Base-by-base conservation (phyloP, 2,888 invertebrate genomes). In the Polyommatus iphigenia region DNA sequence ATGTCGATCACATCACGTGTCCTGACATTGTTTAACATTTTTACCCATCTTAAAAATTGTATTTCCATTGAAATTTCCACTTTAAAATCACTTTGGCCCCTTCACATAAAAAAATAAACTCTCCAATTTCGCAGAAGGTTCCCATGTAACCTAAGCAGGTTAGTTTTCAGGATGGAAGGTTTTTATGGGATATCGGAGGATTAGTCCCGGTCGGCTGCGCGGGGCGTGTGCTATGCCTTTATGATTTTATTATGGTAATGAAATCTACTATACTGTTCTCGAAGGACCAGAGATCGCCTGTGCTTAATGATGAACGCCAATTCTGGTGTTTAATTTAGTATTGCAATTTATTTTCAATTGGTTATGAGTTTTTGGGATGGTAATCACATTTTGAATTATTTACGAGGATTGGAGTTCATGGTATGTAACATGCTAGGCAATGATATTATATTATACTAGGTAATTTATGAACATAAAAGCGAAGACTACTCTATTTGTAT, bases 181-280 rank as follows among this genome's bases (percentile, higher is more conserved):
- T 75, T 75, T 75, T 75, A 75, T 75, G 75, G 75, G 29, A 75
- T 75, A 75, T 75, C 50, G 50, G 50, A 75, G 50, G 54, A 78
- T 79, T 77, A 79, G 78, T 78, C 71, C 72, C 71, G 79, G 77
- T 54, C 78, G 76, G 79, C 77, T 80, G 78, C 67, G 24, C 67
- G 67, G 29, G 46, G 29, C 15, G 15, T 67, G 29, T 59, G 20
- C 29, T 32, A 67, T 67, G 67, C 29, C 67, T 67, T 67, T 67
- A 67, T 67, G 29, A 67, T 67, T 67, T 67, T 67, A 67, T 67
- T 32, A 67, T 67, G 67, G 29, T 67, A 67, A 67, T 67, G 62
- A 67, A 67, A 67, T 67, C 15, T 18, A 67, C 67, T 62, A 29
- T 18, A 29, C 29, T 29, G 29, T 67, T 29, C 67, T 32, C 67